These are phyloP conservation scores for Cryptotis parvus DNA, from an alignment of 2,113 vertebrate genomes.

Conservation along the genomic window DNA sequence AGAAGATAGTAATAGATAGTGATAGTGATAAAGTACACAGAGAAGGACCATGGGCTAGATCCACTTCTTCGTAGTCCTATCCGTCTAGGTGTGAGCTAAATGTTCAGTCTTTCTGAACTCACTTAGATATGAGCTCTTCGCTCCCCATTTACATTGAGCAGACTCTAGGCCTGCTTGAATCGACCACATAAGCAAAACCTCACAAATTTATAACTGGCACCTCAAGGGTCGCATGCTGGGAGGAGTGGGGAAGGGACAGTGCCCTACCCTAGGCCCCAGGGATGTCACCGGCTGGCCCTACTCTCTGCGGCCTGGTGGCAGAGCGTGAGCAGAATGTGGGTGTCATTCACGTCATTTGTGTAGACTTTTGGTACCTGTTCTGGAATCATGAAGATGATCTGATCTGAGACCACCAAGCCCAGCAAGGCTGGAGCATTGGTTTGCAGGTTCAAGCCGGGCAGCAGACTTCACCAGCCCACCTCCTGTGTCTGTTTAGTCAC, in stretches of 20 bases:
- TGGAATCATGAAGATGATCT: neutral
- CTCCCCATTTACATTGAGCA: neutral
- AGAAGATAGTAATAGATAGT: too few species aligned
- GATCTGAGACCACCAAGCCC: neutral
- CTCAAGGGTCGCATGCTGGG: neutral
- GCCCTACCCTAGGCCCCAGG: neutral
- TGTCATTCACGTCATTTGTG: neutral
- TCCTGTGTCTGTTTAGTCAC: neutral
- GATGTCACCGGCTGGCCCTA: accelerated
- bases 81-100: neutral
- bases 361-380: neutral
- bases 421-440: neutral
- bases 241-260: neutral
- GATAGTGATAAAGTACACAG: too few species aligned
- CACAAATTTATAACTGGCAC: neutral
- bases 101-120: neutral
- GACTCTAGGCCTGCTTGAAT: neutral
- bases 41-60: neutral
- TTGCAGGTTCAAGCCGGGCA: neutral
- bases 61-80: neutral
- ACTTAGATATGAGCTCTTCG: neutral
- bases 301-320: neutral
- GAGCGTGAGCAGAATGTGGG: accelerated
- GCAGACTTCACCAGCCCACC: neutral
- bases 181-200: neutral